Evolutionary conservation across 2,113 vertebrate species (phyloP).

Genomic region (Cebidichthys violaceus): DNA sequence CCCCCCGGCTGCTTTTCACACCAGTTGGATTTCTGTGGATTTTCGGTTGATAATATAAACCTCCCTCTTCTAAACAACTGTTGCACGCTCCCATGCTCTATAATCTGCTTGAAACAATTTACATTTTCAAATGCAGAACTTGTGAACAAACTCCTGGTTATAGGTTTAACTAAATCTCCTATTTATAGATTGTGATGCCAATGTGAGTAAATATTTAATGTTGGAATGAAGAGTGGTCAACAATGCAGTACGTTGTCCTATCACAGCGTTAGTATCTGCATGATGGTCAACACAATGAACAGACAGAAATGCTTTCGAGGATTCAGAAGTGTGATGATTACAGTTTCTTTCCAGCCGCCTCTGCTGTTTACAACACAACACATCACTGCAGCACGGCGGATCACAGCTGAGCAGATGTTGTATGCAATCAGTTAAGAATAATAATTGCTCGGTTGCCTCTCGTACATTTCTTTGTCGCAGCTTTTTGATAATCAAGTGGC

Average conservation of each 20-base stretch:
- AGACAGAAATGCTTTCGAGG: neutral
- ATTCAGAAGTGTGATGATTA: neutral
- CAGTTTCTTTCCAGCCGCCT: neutral
- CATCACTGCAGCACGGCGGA: neutral
- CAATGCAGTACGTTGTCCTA: neutral
- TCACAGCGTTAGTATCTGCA: neutral
- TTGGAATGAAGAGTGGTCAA: neutral
- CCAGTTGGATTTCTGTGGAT: slow-evolving; percentile 5
- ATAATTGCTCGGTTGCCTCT: neutral
- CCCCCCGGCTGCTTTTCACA: slow-evolving; percentile 43
- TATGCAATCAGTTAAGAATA: slow-evolving; percentile 1
- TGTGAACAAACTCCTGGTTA: neutral
- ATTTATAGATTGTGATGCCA: neutral
- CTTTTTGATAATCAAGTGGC: neutral
- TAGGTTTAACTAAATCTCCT: neutral
- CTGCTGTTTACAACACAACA: neutral
- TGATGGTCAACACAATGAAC: neutral
- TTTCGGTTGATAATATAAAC: slow-evolving; percentile 12
- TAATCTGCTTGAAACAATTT: neutral
- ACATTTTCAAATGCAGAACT: neutral
- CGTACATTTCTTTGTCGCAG: neutral
- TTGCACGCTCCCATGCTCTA: neutral
- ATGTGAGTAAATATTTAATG: neutral
- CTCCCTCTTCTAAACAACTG: slow-evolving; percentile 4
- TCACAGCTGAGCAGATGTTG: slow-evolving; percentile 8